Percentiles rank a stretch among this genome's conserved stretches.
Conservation (phyloP, 2,797 vertebrate species). For the Coracias cyanogaster region DNA sequence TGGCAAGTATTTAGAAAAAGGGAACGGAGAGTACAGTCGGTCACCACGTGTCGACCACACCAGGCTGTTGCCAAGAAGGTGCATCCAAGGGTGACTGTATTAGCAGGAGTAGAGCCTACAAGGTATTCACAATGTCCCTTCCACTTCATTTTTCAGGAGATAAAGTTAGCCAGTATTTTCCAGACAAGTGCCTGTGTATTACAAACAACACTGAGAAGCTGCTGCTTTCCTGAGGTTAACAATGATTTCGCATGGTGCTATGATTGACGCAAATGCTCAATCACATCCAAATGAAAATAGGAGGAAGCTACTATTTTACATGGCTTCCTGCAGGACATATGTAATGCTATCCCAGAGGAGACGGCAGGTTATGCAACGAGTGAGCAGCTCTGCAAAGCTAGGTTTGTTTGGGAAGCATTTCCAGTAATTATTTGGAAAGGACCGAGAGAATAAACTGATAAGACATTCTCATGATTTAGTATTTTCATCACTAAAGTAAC, state of each 20-base stretch:
- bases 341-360: slow-evolving; percentile 32
- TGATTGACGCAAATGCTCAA: slow-evolving; percentile 49
- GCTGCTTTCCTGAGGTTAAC: slow-evolving; percentile 12
- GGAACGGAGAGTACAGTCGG: neutral
- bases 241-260: neutral
- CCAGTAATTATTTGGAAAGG: slow-evolving; percentile 52
- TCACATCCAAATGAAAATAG: slow-evolving; percentile 55
- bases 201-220: neutral
- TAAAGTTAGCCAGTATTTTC: neutral
- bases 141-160: neutral
- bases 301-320: slow-evolving; percentile 60
- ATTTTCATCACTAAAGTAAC: slow-evolving; percentile 20
- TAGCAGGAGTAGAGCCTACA: neutral
- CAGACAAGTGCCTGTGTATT: neutral
- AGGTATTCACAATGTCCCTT: neutral
- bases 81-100: neutral
- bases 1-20: neutral
- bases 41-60: neutral
- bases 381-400: neutral
- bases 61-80: neutral
- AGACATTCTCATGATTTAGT: neutral
- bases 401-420: slow-evolving; percentile 46
- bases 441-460: slow-evolving; percentile 2
- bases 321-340: slow-evolving; percentile 61
- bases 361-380: slow-evolving; percentile 29